These are phyloP conservation scores for Andrena camellia DNA, from an alignment of 2,888 invertebrate species.

Conservation along the genomic window DNA sequence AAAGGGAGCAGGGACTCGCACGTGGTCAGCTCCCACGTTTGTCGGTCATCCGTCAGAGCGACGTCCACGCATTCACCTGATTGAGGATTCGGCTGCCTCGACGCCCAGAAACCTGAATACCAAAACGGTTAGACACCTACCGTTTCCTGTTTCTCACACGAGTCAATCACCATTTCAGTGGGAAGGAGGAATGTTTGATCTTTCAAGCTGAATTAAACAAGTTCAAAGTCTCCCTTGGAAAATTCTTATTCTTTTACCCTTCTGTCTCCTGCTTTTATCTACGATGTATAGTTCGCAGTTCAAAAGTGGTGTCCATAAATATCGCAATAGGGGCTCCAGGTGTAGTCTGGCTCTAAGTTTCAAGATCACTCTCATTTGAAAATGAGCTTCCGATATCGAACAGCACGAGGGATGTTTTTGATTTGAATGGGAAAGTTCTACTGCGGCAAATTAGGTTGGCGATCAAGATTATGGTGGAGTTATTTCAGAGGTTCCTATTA, in stretches of 20 bases:
- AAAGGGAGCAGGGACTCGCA: conserved; percentile 98
- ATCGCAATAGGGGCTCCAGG: too few species aligned
- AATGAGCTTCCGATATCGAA: too few species aligned
- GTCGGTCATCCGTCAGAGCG: conserved; percentile 88
- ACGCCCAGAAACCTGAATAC: conserved; percentile 93
- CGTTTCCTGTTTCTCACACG: background rate
- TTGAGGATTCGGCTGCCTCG: conserved; percentile 94
- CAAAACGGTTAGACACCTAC: background rate
- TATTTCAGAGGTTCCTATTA: too few species aligned
- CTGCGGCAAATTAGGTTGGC: too few species aligned
- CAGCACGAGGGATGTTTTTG: too few species aligned
- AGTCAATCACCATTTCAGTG: background rate
- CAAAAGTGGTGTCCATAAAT: too few species aligned
- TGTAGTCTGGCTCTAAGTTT: too few species aligned
- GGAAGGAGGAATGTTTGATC: background rate
- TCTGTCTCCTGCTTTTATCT: too few species aligned
- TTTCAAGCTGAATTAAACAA: background rate
- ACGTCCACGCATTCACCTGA: conserved; percentile 97
- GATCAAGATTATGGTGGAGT: too few species aligned
- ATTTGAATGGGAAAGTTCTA: too few species aligned
- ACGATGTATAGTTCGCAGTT: too few species aligned
- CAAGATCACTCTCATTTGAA: too few species aligned
- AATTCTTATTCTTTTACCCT: background rate
- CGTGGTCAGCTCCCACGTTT: conserved; percentile 97
- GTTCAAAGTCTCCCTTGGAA: background rate